Evolutionary conservation across 2,113 vertebrate genomes (phyloP), one percentile per base, ranked within the genome.

Genomic region (Oriolus oriolus): DNA sequence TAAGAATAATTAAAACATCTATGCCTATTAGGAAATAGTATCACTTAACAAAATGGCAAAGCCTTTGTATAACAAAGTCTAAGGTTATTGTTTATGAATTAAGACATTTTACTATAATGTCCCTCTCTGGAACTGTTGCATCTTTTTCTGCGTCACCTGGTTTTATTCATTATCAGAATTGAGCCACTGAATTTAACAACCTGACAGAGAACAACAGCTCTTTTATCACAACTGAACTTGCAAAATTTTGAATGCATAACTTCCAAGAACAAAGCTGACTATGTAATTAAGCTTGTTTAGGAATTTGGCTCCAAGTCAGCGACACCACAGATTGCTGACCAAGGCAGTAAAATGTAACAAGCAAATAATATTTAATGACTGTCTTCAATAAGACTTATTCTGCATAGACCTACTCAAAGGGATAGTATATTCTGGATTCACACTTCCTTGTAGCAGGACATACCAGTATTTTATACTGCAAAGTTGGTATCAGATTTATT

Each of bases 321-420:
- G 69, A 65, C 63, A 74, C 8, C 20, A 44, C 59, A 90, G 54
- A 39, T 61, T 6, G 3, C 53, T 95, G 75, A 66, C 52, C 52
- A 93, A n/a, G 17, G 31, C 47, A 93, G 13, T 84, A 90, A 80
- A 94, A 91, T 77, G 75, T 90, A 96, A 92, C 26, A 87, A 57
- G 54, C n/a, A 90, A 90, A 92, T 89, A 80, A 90, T 66, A 76
- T 68, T 92, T 86, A 90, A 94, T 47, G 9, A 41, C n/a, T 69
- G 24, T 61, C 30, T 80, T 85, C 59, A 70, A 5, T 59, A 83
- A 59, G 30, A 77, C 44, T 77, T 79, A 28, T 26, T 90, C 50
- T 86, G 31, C 24, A 41, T 20, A 70, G 39, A 37, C 16, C 24
- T 85, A 24, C 39, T 37, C 19, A 59, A 13, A 41, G 33, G 49